Evolutionary conservation across 2,797 vertebrate species (phyloP), one percentile per base, ranked within the genome.

Genomic region (Steatocranus sp.): DNA sequence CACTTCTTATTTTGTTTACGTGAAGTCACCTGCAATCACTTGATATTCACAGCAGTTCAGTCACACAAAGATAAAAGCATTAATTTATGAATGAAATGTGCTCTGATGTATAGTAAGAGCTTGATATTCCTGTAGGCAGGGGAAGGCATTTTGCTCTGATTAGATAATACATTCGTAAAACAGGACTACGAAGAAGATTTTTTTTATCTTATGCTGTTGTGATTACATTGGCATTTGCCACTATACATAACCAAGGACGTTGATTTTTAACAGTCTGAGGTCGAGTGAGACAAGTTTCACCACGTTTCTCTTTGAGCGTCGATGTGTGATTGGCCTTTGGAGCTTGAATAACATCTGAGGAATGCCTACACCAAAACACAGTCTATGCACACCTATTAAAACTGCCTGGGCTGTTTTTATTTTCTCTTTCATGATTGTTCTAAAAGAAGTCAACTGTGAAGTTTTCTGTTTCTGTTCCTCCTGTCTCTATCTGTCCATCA

Each of bases 221-320:
- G 11, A 18, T 27, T 34, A 7, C 27, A 4, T 20, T 1, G 36
- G n/a, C 34, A 5, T 56, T 75, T 80, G 11, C 4, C 1, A 36
- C 5, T 2, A 34, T 25, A 18, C 1, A 25, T 38, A 3, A 30
- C 58, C 1, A 6, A 46, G 83, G 83, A 81, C 86, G 78, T 48
- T 30, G 11, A 6, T 68, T 53, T 80, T 48, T 10, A 7, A 15
- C 32, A 36, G 58, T 82, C 20, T 9, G 8, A 27, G 1, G 50
- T 74, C 46, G 38, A 79, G 58, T 49, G 77, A 54, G 88, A 48
- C 93, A 88, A 82, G 93, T 94, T 92, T 73, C 85, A 86, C 54
- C 91, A 90, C 1, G 89, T 89, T 63, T 76, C 11, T 38, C 3
- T 66, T 25, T 8, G 5, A 12, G 23, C 1, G 2, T 7, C 11